Conservation (phyloP, 2,113 vertebrate species). For the Pygathrix nemaeus region DNA sequence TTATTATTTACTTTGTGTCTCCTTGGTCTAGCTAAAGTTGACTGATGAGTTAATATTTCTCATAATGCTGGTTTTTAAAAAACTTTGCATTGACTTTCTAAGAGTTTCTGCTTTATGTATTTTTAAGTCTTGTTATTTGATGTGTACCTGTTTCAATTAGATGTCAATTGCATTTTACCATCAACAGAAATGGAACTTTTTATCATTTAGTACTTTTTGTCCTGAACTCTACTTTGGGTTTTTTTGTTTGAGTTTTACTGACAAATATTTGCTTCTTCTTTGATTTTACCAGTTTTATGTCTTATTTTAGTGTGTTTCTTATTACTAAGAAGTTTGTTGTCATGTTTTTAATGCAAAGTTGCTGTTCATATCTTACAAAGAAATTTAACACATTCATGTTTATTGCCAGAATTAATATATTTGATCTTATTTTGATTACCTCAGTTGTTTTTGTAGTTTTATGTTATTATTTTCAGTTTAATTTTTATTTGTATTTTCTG, state of each 20-base stretch:
- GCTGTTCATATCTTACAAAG: neutral
- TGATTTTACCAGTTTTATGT: neutral
- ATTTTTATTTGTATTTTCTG: neutral
- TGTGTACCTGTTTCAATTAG: neutral
- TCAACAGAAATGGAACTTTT: neutral
- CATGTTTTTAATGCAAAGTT: neutral
- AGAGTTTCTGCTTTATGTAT: neutral
- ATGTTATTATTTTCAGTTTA: neutral
- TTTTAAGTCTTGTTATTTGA: neutral
- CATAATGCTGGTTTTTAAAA: neutral
- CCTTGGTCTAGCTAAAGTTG: neutral
- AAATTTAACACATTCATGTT: neutral
- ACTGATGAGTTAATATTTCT: neutral
- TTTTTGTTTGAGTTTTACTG: conserved; percentile 8
- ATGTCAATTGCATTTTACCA: neutral
- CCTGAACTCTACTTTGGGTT: neutral
- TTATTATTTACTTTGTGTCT: neutral
- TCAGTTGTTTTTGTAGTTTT: neutral
- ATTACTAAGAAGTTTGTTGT: neutral
- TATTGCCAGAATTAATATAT: neutral
- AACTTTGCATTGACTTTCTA: neutral
- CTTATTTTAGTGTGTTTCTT: neutral
- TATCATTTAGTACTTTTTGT: neutral
- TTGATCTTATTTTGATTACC: neutral
- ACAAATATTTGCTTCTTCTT: neutral